Evolutionary conservation across 2,888 invertebrate genomes (phyloP), one percentile per base, ranked within the genome.

Genomic region (Chironomus riparius): DNA sequence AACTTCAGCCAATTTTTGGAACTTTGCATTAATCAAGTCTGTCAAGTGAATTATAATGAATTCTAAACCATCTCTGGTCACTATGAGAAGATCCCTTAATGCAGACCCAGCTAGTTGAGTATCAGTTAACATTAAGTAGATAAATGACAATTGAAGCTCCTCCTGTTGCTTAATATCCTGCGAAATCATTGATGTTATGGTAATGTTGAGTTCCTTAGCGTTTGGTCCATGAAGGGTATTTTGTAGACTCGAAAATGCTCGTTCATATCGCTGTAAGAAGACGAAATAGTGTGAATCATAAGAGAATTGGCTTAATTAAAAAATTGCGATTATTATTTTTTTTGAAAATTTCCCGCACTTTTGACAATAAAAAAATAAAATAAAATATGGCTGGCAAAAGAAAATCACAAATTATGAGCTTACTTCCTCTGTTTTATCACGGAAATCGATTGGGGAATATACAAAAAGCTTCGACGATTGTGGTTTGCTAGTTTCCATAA

Each of bases 181-280:
- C 82, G 93, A 91, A 78, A 95, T 92, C 78, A 94, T 91, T 83
- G 92, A 93, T 82, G 94, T 95, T 72, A 97, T 87, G 47, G 92
- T 91, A 83, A 97, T 97, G 83, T 97, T 96, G 80, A 93, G 91
- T 85, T 97, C 97, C 82, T 96, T 93, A 81, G 97, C 97, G 80
- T 94, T 95, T 80, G 94, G 88, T 79, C 94, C 95, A 79, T 89
- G 87, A 77, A 91, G 91, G 80, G 95, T 86, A 80, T 88, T 89
- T 84, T 92, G 92, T 78, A 96, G 87, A 81, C 88, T 89, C 80
- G 86, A 87, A 85, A 91, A 93, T 81, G 93, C 92, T 82, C 93
- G 89, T 83, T 97, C 95, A 82, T 94, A 92, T 88, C 94, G 94
- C 97, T 97, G 89, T 82, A 87, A 88, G 81, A 78, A 38, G 38